Percentiles rank a stretch among this genome's conserved stretches.
Conservation (phyloP, 2,888 invertebrate genomes). For the Panorpa germanica region DNA sequence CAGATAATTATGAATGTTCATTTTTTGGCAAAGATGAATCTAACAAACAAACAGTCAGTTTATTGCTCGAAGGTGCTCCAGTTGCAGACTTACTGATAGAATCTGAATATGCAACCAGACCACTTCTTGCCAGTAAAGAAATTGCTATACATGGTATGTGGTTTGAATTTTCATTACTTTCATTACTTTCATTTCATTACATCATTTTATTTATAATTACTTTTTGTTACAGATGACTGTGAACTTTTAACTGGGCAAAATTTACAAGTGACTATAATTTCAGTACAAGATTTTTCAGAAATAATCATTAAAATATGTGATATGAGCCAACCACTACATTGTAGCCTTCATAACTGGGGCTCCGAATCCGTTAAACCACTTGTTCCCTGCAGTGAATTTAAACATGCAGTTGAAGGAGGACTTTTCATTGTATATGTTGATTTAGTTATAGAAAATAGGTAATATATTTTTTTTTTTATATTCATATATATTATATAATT, state of each 20-base stretch:
- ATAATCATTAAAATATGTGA: neutral
- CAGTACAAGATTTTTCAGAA: too few species aligned
- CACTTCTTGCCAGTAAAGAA: too few species aligned
- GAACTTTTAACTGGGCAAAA: too few species aligned
- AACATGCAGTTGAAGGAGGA: constrained; percentile 16
- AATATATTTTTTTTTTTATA: constrained; percentile 12
- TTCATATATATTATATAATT: constrained; percentile 7
- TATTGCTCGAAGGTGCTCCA: constrained; percentile 27
- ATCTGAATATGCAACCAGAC: constrained; percentile 25
- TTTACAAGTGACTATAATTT: too few species aligned
- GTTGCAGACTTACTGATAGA: constrained; percentile 29
- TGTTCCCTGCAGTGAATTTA: constrained; percentile 11
- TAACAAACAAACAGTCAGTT: constrained; percentile 28
- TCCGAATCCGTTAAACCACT: constrained; percentile 10
- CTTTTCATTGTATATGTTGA: constrained; percentile 26
- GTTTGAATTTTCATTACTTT: too few species aligned
- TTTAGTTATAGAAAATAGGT: constrained; percentile 25
- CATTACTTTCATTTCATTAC: too few species aligned
- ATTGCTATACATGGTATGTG: too few species aligned
- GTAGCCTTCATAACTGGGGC: constrained; percentile 7
- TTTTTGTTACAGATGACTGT: too few species aligned
- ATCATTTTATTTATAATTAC: too few species aligned
- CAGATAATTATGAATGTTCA: constrained; percentile 34
- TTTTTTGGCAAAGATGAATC: constrained; percentile 29
- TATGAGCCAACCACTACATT: constrained; percentile 1